These are phyloP conservation scores for Drosophila miranda DNA, from an alignment of 1,140 invertebrate species.

Conservation along the genomic window DNA sequence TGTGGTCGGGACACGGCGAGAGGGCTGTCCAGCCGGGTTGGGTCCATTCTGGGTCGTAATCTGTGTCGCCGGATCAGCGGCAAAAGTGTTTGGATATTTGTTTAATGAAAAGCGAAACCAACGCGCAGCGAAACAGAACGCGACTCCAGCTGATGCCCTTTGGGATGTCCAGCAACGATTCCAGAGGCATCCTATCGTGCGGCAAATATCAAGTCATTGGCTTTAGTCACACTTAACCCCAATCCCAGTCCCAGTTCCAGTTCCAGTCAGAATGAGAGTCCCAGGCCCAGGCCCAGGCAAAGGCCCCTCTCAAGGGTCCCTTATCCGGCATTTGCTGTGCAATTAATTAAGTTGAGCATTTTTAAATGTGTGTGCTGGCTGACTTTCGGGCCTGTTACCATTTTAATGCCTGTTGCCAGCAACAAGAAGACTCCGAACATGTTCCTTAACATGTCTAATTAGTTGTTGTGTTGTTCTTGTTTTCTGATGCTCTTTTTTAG, in stretches of 20 bases:
- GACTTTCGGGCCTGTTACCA: constrained; percentile 68
- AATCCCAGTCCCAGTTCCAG: constrained; percentile 16
- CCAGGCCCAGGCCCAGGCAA: neutral
- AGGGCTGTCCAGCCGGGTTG: constrained; percentile 20
- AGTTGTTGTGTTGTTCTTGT: constrained; percentile 61
- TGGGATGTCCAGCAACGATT: neutral
- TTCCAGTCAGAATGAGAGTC: too few species aligned
- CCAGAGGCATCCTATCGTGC: constrained; percentile 49
- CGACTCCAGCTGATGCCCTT: constrained; percentile 14
- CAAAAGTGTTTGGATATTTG: constrained; percentile 79
- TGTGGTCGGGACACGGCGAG: constrained; percentile 14
- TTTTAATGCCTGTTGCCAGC: constrained; percentile 61
- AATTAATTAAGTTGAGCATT: constrained; percentile 79
- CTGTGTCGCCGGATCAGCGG: constrained; percentile 76
- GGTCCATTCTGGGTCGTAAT: constrained; percentile 46
- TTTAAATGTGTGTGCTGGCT: constrained; percentile 75
- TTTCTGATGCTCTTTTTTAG: constrained; percentile 13
- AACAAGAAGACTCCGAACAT: constrained; percentile 56
- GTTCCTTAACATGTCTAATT: constrained; percentile 81
- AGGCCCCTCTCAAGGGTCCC: constrained; percentile 1
- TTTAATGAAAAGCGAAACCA: constrained; percentile 77
- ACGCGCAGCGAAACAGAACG: constrained; percentile 16
- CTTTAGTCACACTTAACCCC: constrained; percentile 53
- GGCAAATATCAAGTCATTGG: constrained; percentile 74
- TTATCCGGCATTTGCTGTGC: constrained; percentile 67